Evolutionary conservation across 2,113 vertebrate species (phyloP).

Genomic region (Toxotes chatareus): DNA sequence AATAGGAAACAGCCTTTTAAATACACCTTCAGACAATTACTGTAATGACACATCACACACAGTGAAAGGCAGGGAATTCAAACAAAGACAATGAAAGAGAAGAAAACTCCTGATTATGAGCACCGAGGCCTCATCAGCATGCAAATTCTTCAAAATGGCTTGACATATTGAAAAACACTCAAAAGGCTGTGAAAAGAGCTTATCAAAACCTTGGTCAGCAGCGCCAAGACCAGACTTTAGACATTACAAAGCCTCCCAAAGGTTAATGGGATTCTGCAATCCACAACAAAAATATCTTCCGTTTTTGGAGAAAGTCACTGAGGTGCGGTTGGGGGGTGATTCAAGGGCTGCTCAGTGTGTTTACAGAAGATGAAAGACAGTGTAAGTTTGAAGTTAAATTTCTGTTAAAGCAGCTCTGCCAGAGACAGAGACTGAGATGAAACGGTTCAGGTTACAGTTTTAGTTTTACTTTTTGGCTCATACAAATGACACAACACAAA

Average conservation of each 20-base stretch:
- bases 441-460: background rate
- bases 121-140: slow-evolving; percentile 47
- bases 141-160: slow-evolving; percentile 43
- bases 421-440: background rate
- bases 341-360: background rate
- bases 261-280: slow-evolving; percentile 67
- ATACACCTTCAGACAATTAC: too few species aligned
- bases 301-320: slow-evolving; percentile 9
- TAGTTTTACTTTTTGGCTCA: background rate
- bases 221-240: slow-evolving; percentile 11
- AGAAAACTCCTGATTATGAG: background rate
- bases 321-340: background rate
- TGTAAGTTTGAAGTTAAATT: background rate
- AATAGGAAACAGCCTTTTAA: background rate
- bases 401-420: slow-evolving; percentile 30
- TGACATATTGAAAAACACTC: slow-evolving; percentile 61
- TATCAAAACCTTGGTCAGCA: slow-evolving; percentile 34
- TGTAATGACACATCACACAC: too few species aligned
- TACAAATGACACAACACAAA: background rate
- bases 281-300: slow-evolving; percentile 2
- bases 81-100: background rate
- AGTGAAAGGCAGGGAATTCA: background rate
- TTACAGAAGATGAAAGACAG: slow-evolving; percentile 17
- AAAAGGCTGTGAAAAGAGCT: slow-evolving; percentile 37
- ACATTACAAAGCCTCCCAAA: slow-evolving; percentile 60